phyloP scores from a whole-genome alignment of 2,888 invertebrate genomes.

The Leucophenga maculata region DNA sequence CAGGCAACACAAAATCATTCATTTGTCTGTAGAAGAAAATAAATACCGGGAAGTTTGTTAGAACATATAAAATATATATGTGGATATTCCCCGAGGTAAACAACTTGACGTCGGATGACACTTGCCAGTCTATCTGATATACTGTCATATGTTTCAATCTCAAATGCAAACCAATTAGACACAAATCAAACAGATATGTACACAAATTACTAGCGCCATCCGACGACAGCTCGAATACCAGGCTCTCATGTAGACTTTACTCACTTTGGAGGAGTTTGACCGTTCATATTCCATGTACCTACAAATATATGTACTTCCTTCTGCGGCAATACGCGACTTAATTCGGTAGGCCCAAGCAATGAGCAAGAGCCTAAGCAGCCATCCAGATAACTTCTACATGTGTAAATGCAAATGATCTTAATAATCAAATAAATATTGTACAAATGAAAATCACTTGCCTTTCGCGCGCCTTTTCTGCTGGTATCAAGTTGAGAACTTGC shows the following conservation, averaged over 20 bases:
- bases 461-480: slow-evolving; percentile 85
- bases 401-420: background rate
- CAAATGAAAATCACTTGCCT: slow-evolving; percentile 73
- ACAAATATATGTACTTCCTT: slow-evolving; percentile 90
- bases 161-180: no score
- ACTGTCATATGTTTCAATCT: no score
- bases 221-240: no score
- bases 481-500: slow-evolving; percentile 85
- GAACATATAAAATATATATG: background rate
- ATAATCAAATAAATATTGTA: background rate
- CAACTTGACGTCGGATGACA: no score
- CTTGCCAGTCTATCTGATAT: no score
- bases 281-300: slow-evolving; percentile 98
- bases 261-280: slow-evolving; percentile 87
- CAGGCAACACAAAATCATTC: slow-evolving; percentile 91
- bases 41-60: background rate
- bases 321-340: slow-evolving; percentile 89
- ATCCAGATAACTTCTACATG: slow-evolving; percentile 81
- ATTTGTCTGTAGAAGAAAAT: slow-evolving; percentile 77
- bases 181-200: no score
- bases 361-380: slow-evolving; percentile 86
- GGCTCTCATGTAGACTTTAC: slow-evolving; percentile 25
- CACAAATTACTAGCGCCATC: no score
- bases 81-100: no score
- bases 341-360: slow-evolving; percentile 86